Evolutionary conservation across 2,888 invertebrate genomes (phyloP), one percentile per base, ranked within the genome.

Genomic region (Siphonodentalium dalli): DNA sequence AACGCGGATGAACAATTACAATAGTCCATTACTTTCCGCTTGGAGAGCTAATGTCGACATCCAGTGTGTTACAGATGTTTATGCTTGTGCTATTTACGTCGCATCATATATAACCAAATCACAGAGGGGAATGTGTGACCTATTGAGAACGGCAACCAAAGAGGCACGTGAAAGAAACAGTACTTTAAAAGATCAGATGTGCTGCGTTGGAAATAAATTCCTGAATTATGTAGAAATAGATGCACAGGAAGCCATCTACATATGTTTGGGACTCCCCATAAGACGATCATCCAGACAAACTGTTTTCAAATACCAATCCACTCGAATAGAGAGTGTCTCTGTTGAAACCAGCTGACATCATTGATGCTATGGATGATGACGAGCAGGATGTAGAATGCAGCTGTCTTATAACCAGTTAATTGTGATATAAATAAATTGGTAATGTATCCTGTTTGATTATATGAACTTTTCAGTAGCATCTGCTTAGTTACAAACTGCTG

Each of bases 231-330:
- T 58, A 1, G 69, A 72, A 54, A 55, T 74, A 4, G 58, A 61
- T 42, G 70, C 71, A 5, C 72, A 73, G 47, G 72, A 74, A 46
- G 68, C 70, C 33, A 64, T 49, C 1, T 70, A 63, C 54, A 49
- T 63, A 3, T 31, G 63, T 7, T 48, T 72, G 11, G 53, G 55
- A 20, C 43, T 72, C 44, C 65, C 68, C 13, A 53, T 74, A 47
- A 63, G 50, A 34, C 37, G 39, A 24, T 35, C 55, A 5, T 60
- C 62, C 9, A 41, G 65, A 35, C 40, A 58, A 15, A 27, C 42
- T 7, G 27, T 66, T 3, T 69, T 66, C 54, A 45, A 66, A 68
- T 20, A 71, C 70, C 2, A 47, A 29, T 38, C 61, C 62, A 7
- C 64, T 66, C 15, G 70, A 66, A 6, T 61, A 66, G 31, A 45